A percentile compares a stretch with the other conserved stretches of the same genome.
These are phyloP conservation scores for Apamea crenata DNA, from an alignment of 2,888 invertebrate genomes.

Conservation along the genomic window DNA sequence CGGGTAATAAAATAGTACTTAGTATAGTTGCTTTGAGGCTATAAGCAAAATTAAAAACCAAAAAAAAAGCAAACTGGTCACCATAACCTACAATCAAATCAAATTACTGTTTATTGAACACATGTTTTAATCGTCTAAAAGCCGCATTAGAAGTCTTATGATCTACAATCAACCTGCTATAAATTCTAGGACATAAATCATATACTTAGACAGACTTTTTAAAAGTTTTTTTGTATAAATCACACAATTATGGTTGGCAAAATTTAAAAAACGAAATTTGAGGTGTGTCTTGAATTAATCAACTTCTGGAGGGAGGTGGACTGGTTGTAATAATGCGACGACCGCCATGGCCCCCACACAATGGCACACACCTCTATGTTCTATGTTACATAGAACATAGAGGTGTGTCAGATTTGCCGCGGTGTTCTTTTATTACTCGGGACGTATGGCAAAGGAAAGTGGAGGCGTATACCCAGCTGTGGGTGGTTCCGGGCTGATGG, in stretches of 20 bases:
- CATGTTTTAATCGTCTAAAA: background rate
- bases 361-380: no score
- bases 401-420: background rate
- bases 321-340: no score
- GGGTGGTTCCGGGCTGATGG: no score
- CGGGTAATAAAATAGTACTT: background rate
- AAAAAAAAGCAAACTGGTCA: background rate
- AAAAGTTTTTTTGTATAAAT: background rate
- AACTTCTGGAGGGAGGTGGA: no score
- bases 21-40: background rate
- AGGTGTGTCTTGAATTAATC: no score
- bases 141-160: background rate
- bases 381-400: background rate
- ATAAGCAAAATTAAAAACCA: background rate
- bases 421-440: background rate
- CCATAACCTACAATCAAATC: background rate
- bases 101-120: background rate
- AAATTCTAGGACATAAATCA: background rate
- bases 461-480: no score
- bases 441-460: no score
- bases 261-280: background rate
- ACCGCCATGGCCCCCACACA: no score
- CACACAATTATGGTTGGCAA: background rate
- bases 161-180: background rate
- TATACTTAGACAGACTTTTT: background rate